These are phyloP conservation scores for Chymomyza fuscimana DNA, from an alignment of 2,888 invertebrate species.

Conservation along the genomic window DNA sequence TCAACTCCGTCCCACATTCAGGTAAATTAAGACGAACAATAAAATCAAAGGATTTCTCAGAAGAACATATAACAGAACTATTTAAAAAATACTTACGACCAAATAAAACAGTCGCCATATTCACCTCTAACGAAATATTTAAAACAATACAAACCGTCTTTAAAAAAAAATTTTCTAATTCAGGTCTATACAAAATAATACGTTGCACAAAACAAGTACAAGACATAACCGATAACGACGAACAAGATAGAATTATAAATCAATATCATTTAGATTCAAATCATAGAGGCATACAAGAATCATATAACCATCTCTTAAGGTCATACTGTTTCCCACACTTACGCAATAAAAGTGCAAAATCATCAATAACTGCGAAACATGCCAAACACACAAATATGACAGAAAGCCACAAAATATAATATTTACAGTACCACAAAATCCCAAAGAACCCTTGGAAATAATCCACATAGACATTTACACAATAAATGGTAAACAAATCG, in stretches of 20 bases:
- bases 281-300: too few species aligned
- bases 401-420: background rate
- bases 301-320: too few species aligned
- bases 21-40: background rate
- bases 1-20: background rate
- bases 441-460: background rate
- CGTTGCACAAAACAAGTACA: too few species aligned
- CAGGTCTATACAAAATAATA: too few species aligned
- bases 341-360: too few species aligned
- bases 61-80: background rate
- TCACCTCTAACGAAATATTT: background rate
- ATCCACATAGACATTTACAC: background rate
- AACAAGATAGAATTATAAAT: too few species aligned
- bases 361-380: background rate
- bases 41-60: background rate
- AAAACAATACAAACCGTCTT: background rate
- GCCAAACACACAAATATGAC: background rate
- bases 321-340: too few species aligned
- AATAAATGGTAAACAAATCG: background rate
- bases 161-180: background rate
- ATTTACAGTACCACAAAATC: background rate
- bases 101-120: background rate
- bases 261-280: too few species aligned
- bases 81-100: background rate
- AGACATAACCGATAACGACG: too few species aligned